Evolutionary conservation across 2,113 vertebrate genomes (phyloP).

Genomic region (Oreocharis arfaki): DNA sequence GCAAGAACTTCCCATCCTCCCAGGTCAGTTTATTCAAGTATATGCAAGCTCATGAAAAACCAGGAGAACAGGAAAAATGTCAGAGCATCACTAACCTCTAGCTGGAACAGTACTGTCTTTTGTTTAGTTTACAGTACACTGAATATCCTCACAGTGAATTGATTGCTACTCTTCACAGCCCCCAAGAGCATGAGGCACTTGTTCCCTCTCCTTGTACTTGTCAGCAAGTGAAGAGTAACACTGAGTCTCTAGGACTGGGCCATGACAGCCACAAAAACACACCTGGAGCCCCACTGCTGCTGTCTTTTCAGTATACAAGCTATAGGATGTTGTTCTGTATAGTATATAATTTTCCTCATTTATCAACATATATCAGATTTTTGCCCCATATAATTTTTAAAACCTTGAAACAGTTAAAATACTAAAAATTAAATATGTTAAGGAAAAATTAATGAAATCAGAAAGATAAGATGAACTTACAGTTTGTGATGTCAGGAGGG

Average conservation of each 20-base stretch:
- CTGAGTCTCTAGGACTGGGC: neutral
- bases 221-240: neutral
- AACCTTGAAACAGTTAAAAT: neutral
- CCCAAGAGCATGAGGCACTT: neutral
- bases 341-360: neutral
- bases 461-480: conserved; percentile 78
- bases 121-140: neutral
- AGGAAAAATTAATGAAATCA: neutral
- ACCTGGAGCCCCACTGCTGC: accelerated
- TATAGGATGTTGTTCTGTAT: neutral
- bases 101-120: neutral
- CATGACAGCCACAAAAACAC: neutral
- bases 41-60: neutral
- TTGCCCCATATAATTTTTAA: neutral
- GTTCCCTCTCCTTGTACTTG: neutral
- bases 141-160: neutral
- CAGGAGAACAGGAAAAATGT: neutral
- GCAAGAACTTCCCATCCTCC: neutral
- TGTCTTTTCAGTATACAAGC: neutral
- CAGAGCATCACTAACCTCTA: neutral
- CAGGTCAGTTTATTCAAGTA: neutral
- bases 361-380: neutral
- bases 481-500: conserved; percentile 91
- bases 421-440: neutral
- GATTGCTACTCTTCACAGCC: neutral